Conservation (phyloP, 2,113 vertebrate species). For the Elgaria multicarinata region DNA sequence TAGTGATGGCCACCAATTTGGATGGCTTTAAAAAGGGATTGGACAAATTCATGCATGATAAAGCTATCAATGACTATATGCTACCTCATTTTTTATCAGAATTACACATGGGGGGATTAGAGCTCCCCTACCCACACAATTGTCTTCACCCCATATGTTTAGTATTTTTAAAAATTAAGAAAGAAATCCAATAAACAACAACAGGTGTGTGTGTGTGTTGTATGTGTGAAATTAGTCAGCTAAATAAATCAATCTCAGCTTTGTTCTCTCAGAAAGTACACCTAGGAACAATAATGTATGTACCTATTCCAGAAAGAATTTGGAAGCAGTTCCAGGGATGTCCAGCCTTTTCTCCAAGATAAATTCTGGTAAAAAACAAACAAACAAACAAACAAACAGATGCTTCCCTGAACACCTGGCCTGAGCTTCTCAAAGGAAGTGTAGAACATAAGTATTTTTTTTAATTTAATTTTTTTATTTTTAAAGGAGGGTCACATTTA, state of each 20-base stretch:
- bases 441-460: background rate
- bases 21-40: too few relatives aligned
- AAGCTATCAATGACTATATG: too few relatives aligned
- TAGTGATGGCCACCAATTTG: too few relatives aligned
- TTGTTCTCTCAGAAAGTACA: background rate
- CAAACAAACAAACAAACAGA: background rate
- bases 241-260: background rate
- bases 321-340: background rate
- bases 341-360: background rate
- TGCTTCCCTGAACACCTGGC: background rate
- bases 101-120: too few relatives aligned
- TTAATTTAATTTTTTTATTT: too few relatives aligned
- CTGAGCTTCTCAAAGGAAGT: background rate
- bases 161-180: too few relatives aligned
- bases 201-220: background rate
- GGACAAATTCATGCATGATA: too few relatives aligned
- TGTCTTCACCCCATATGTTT: too few relatives aligned
- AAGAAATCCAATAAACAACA: too few relatives aligned
- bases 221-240: background rate
- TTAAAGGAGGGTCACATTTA: background rate
- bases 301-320: background rate
- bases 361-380: background rate
- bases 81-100: too few relatives aligned
- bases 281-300: background rate
- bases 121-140: too few relatives aligned